Percentiles rank a stretch among this genome's conserved stretches.
These are phyloP conservation scores for Sitobion miscanthi DNA, from an alignment of 1,140 invertebrate species.

Conservation along the genomic window DNA sequence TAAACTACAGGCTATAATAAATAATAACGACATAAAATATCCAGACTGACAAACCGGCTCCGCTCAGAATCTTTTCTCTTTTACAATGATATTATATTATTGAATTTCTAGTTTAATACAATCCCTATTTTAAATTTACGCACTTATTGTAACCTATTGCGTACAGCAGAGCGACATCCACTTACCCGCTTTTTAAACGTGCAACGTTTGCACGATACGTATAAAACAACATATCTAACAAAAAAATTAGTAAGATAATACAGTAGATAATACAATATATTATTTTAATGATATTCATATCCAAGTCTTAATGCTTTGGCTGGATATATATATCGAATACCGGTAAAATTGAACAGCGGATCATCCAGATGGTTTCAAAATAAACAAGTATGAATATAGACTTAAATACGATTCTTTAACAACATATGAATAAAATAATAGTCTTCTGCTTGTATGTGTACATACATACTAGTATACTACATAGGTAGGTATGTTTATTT, in stretches of 20 bases:
- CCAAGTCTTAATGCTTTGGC: not conserved
- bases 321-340: not conserved
- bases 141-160: too few species aligned
- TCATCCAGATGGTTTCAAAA: not conserved
- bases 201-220: not conserved
- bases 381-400: not conserved
- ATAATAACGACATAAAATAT: too few species aligned
- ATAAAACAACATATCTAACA: not conserved
- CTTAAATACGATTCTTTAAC: not conserved
- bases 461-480: too few species aligned
- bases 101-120: too few species aligned
- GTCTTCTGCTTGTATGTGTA: not conserved
- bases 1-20: too few species aligned
- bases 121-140: too few species aligned
- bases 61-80: too few species aligned
- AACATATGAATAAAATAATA: not conserved
- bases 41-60: too few species aligned
- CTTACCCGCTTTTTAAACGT: not conserved
- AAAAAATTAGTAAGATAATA: not conserved
- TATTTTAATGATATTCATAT: not conserved
- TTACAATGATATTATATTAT: too few species aligned
- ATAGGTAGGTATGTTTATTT: not conserved
- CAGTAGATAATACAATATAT: not conserved
- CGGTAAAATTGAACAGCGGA: not conserved
- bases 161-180: too few species aligned